Evolutionary conservation across 2,888 invertebrate species (phyloP), one percentile per base, ranked within the genome.

Genomic region (Micropterix aruncella): DNA sequence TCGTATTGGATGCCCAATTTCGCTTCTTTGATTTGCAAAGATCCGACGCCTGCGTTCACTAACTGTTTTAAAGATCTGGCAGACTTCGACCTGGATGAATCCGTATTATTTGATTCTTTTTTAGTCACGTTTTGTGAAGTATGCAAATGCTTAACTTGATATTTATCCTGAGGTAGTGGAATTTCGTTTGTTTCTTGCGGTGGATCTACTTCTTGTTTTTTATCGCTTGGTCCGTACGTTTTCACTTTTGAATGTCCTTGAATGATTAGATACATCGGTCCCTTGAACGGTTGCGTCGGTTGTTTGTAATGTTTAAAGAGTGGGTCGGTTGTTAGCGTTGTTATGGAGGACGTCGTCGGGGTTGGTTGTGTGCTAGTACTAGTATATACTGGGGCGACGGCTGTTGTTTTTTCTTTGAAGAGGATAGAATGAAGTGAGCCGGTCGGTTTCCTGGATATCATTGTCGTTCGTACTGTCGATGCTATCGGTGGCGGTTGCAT

Each of bases 241-340:
- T 87, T 87, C 1, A 88, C 87, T 65, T 87, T 87, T 1, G 87
- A 87, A 59, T 88, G 87, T 0, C 87, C 87, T 60, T 88, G 85
- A 52, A 87, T 87, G 18, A 88, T 87, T 17, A 87, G 66, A 56
- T 86, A 86, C 74, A 82, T 70, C 1, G 80, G 79, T 0, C 77
- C 75, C 44, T 65, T 57, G 1, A 77, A 62, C 0, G 83, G 79
- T 43, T 77, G 71, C 2, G 67, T 63, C 0, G 80, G 75, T 50
- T 76, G 73, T 54, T 76, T 76, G 53, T 77, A 77, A 48, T 79
- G 73, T 39, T 74, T 73, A 57, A 79, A 78, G 12, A 78, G 59
- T 0, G 76, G 68, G 57, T 80, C 77, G 0, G 76, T 75, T 16
- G 77, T 74, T 47, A 76, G 60, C 49, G 75, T 70, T 12, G 66